Base-by-base conservation (phyloP, 37 sponge, comb jelly and placozoan species). In the Aplysina aerophoba region DNA sequence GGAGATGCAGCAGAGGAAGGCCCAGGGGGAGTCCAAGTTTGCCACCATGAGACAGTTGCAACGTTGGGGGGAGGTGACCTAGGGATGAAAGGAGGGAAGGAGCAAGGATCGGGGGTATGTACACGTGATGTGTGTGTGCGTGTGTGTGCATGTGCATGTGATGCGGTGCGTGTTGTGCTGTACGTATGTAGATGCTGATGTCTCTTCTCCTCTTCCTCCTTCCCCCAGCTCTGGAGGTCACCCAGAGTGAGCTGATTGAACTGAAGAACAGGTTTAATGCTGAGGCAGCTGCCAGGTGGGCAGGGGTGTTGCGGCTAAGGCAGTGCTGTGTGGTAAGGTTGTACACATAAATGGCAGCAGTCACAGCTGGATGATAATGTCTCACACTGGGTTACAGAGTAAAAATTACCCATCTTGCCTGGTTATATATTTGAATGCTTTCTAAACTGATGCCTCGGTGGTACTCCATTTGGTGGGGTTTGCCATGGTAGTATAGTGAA, bases 231-330 rank as follows among this genome's bases (percentile, higher is more conserved):
- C 79, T 97, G n/a, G 94, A 97, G 59, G 59, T 87, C 4, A 89
- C 96, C 19, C 96, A 97, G 39, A 83, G 90, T 33, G 98, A 97
- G 54, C 84, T 97, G 38, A 90, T 97, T 89, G 98, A 97, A 50
- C 67, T 97, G 38, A 97, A 97, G 88, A 89, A 86, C 37, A 97
- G 89, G 81, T 92, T 87, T 89, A 95, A 97, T 40, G 96, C 91
- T 11, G 94, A 93, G 27, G 81, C 82, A 39, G 68, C 89, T 64
- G 96, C 96, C 25, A 95, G 62, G 96, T 95, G 69, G 27, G 86
- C 83, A 11, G 50, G 50, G 50, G 50, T 44, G 50, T 8, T 44
- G 50, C 8, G 50, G 8, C n/a, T 44, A n/a, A n/a, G n/a, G n/a
- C n/a, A n/a, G n/a, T n/a, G n/a, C n/a, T n/a, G n/a, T n/a, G n/a